Evolutionary conservation across 2,113 vertebrate genomes (phyloP), one percentile per base, ranked within the genome.

Genomic region (Nibea albiflora): DNA sequence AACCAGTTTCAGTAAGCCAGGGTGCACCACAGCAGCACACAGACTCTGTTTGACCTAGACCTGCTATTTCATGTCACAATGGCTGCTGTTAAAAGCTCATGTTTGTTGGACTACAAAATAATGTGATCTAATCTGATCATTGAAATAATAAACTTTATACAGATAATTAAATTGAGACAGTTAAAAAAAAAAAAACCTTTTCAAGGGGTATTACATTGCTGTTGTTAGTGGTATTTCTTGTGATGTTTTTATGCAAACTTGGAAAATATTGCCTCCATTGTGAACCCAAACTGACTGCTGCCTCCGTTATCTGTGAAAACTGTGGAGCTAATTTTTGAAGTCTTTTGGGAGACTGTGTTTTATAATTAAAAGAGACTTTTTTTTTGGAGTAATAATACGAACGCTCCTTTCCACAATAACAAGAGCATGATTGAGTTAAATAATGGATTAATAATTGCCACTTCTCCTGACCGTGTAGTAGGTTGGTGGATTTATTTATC

Each of bases 301-400:
- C 62, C 20, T 64, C 20, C 39, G 10, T 28, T 66, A 19, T 19
- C 24, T 24, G 14, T 24, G 31, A 64, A 11, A 49, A 49, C 15
- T 49, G 44, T 49, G 5, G 19, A 17, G 16, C 50, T 28, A 39
- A 22, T 53, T 28, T 66, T 31, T n/a, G 3, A 53, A 39, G 50
- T 54, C 66, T 17, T 39, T 20, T 54, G 66, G 28, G 50, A 69
- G 26, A 52, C 14, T n/a, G 19, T 69, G 17, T 69, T 39, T 69
- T 17, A 49, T 31, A 50, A 66, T 50, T 66, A 66, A 26, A 26
- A 46, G 15, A 65, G 11, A 67, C 16, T 11, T 28, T 49, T 19
- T 69, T 2, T n/a, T 44, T 56, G n/a, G 50, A 57, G 28, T 54
- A 16, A 57, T 46, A 7, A 57, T 46, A 26, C 46, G 39, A 71